Evolutionary conservation across 2,797 vertebrate genomes (phyloP), one percentile per base, ranked within the genome.

Genomic region (Molossus alvarezi): DNA sequence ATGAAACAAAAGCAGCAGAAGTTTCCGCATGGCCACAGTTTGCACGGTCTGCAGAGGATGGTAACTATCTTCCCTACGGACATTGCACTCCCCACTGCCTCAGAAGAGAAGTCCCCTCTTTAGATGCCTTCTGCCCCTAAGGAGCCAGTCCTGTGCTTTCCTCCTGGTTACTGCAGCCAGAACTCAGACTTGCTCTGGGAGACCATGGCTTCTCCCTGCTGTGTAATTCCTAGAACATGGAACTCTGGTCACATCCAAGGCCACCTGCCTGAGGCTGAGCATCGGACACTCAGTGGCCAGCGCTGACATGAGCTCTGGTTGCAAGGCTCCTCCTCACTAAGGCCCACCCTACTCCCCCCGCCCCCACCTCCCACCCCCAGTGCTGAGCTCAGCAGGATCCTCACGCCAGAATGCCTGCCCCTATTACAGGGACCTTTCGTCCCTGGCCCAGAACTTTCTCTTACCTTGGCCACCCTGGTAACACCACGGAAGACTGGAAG

Each of bases 81-180:
- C 0, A 1, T 9, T 71, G 8, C 9, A 5, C 67, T 29, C 2
- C 64, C 15, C 3, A 4, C 6, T 0, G 1, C 3, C 13, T 9
- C 9, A 41, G 27, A 48, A 27, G 0, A 27, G 29, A 18, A 37
- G 23, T 9, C 55, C 33, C 3, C 2, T 29, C 57, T 65, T 55
- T 29, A 57, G 45, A 48, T 20, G 25, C 29, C 14, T 4, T 18
- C 45, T 64, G 57, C 8, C 13, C 18, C 6, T 9, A 3, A 29
- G 62, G 21, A 3, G 6, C 45, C 37, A 11, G 72, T 23, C 25
- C 25, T 6, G 7, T 41, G 48, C 14, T 17, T 45, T 37, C 67
- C 83, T 33, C 53, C n/a, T 69, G 41, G 25, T 33, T 25, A 13
- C 21, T 41, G 10, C 37, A 11, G 25, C n/a, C 48, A 60, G 48